A percentile compares a stretch with the other conserved stretches of the same genome.
These are phyloP conservation scores for Calosoma granatense DNA, from an alignment of 1,140 invertebrate genomes.

Conservation along the genomic window DNA sequence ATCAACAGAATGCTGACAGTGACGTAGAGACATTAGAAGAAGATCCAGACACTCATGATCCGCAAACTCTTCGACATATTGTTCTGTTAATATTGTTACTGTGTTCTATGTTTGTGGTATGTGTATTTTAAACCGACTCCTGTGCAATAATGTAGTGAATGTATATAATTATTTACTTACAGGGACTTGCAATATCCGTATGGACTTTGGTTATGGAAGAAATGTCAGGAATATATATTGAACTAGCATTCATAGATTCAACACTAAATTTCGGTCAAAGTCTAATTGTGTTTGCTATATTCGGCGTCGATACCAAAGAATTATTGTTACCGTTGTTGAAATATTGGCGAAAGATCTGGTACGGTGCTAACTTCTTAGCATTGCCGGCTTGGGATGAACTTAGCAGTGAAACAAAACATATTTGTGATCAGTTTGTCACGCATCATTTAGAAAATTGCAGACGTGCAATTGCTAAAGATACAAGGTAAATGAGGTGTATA, in stretches of 20 bases:
- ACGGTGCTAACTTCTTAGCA: conserved; percentile 56
- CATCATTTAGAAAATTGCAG: conserved; percentile 76
- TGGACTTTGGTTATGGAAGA: conserved; percentile 80
- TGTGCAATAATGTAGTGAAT: neutral
- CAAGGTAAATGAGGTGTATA: conserved; percentile 36
- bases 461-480: conserved; percentile 65
- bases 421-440: conserved; percentile 80
- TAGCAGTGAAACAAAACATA: conserved; percentile 62
- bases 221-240: conserved; percentile 80
- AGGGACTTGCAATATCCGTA: conserved; percentile 75
- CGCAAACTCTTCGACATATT: conserved; percentile 71
- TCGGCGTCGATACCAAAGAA: conserved; percentile 70
- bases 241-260: conserved; percentile 82
- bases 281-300: conserved; percentile 72
- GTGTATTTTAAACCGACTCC: conserved; percentile 29
- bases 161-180: conserved; percentile 19
- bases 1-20: conserved; percentile 31
- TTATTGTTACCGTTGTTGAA: conserved; percentile 55
- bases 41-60: conserved; percentile 43
- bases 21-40: conserved; percentile 42
- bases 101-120: conserved; percentile 82
- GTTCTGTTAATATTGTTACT: conserved; percentile 71
- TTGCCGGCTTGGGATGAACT: conserved; percentile 65
- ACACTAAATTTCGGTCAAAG: conserved; percentile 84
- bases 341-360: conserved; percentile 49